Base-by-base conservation (phyloP, 2,113 vertebrate genomes). In the Phainopepla nitens region DNA sequence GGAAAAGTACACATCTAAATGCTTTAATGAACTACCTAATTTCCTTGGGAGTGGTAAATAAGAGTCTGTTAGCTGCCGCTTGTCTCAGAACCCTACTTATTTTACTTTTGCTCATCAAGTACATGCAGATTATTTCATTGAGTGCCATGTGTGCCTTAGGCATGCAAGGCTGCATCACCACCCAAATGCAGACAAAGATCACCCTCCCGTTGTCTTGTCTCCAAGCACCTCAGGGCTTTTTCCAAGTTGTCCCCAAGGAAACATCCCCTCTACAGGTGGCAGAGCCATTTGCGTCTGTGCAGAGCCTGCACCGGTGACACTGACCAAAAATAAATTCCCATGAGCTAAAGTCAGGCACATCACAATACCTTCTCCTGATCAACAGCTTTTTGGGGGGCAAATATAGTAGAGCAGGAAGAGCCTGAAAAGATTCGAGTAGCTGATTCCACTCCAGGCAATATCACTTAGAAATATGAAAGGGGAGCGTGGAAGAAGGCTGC, bases 281-380 rank as follows among this genome's bases (percentile, higher is more conserved):
- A 75, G 41, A 93, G 10, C 29, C 61, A 18, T 60, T 50, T 39
- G 47, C 13, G 21, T 47, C 29, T 29, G 11, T 68, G 35, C 50
- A 58, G 11, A 0, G 0, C 19, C 44, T 22, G 56, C 17, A 28
- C 7, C 0, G 0, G 15, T 72, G 22, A 83, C 42, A 19, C 7
- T 29, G 42, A 44, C 6, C 28, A 69, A 29, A 82, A 90, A 23
- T 35, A 85, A 80, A 79, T 65, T 62, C 45, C 25, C 22, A 44
- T 72, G 11, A 8, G 17, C 33, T 31, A 25, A 33, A 24, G 15
- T 35, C 42, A 70, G 58, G 13, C 19, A 69, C 23, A 19, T 54
- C 60, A 36, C 35, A 77, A 83, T 47, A 51, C 8, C 65, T 31
- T 65, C 36, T 65, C 25, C 47, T 35, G 8, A 51, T 82, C 56